These are phyloP conservation scores for Agrochola litura DNA, from an alignment of 2,888 invertebrate species.

Conservation along the genomic window DNA sequence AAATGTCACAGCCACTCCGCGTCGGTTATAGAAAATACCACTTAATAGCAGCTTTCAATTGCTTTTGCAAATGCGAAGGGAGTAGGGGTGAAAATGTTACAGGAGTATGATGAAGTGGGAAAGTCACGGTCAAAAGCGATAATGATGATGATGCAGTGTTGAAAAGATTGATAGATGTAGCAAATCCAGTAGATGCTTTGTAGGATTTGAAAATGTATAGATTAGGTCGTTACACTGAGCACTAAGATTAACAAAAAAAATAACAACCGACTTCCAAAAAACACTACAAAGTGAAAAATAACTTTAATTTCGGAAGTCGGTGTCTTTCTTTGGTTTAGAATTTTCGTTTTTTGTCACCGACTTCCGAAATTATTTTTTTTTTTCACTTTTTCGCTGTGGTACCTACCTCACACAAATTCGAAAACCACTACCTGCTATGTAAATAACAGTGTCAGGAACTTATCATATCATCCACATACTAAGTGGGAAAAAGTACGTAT, in stretches of 20 bases:
- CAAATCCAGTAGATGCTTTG: neutral
- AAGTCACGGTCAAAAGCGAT: neutral
- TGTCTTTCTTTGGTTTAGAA: too few relatives aligned
- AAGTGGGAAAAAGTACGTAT: too few relatives aligned
- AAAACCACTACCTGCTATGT: too few relatives aligned
- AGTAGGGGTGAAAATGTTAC: slow-evolving; percentile 19
- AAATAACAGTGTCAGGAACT: too few relatives aligned
- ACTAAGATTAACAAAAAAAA: slow-evolving; percentile 31
- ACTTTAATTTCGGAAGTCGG: too few relatives aligned
- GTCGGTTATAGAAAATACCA: slow-evolving; percentile 63
- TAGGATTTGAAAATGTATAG: neutral
- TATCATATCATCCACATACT: too few relatives aligned
- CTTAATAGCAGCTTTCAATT: slow-evolving; percentile 57
- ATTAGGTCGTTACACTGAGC: slow-evolving; percentile 14
- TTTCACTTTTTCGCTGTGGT: too few relatives aligned
- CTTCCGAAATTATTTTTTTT: too few relatives aligned
- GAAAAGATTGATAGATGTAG: neutral
- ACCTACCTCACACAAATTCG: too few relatives aligned
- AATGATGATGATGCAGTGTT: neutral
- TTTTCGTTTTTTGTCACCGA: too few relatives aligned
- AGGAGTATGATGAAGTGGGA: slow-evolving; percentile 1
- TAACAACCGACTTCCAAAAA: too few relatives aligned
- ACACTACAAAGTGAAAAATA: too few relatives aligned
- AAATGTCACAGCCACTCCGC: slow-evolving; percentile 72
- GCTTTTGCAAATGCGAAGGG: slow-evolving; percentile 47